Conservation (phyloP, 2,797 vertebrate genomes). For the Pipistrellus pygmaeus region DNA sequence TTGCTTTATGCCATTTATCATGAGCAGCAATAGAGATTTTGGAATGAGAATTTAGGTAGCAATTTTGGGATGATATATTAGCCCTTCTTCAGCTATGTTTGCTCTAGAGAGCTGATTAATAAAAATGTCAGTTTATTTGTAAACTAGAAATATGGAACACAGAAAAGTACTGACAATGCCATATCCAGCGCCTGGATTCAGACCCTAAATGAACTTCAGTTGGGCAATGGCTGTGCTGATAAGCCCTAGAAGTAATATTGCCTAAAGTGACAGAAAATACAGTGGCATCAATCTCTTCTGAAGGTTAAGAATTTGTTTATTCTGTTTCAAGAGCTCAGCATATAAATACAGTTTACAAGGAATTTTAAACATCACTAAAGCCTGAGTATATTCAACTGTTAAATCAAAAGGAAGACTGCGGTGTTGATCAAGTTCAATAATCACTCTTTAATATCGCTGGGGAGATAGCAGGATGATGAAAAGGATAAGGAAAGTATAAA, state of each 20-base stretch:
- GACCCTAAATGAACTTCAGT: conserved; percentile 44
- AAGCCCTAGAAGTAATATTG: conserved; percentile 28
- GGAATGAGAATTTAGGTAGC: conserved; percentile 70
- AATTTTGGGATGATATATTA: conserved; percentile 69
- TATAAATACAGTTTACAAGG: conserved; percentile 69
- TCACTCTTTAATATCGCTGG: conserved; percentile 68
- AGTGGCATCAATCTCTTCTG: conserved; percentile 57
- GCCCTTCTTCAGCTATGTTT: conserved; percentile 52
- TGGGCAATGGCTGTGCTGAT: not conserved
- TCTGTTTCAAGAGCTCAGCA: conserved; percentile 71
- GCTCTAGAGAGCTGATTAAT: conserved; percentile 64
- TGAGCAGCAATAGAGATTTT: conserved; percentile 63
- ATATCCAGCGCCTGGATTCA: conserved; percentile 57
- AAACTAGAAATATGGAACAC: conserved; percentile 43
- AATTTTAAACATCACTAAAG: conserved; percentile 79
- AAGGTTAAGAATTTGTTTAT: conserved; percentile 69
- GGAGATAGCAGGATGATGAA: conserved; percentile 61
- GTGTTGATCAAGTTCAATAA: conserved; percentile 74
- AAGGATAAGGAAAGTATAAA: conserved; percentile 80
- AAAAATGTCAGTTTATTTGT: conserved; percentile 61
- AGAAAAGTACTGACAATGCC: not conserved
- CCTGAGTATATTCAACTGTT: conserved; percentile 54
- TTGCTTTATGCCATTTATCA: conserved; percentile 68
- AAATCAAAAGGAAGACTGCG: conserved; percentile 72
- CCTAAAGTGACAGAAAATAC: conserved; percentile 61